These are phyloP conservation scores for Trogon melanurus DNA, from an alignment of 2,113 vertebrate species.

Conservation along the genomic window DNA sequence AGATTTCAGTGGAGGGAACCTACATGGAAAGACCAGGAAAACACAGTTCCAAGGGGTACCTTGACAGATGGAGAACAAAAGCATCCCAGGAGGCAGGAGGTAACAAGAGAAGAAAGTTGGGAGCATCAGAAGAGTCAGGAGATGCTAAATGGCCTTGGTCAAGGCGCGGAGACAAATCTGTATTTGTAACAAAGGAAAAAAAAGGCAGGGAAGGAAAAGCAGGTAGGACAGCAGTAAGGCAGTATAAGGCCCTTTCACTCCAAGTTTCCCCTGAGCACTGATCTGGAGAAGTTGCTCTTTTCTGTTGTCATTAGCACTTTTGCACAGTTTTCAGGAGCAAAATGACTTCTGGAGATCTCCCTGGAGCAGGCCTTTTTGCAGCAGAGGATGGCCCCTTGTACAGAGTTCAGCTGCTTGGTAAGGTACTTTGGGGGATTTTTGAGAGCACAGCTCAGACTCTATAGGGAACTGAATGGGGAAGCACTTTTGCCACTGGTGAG, in stretches of 20 bases:
- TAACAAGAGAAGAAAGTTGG: neutral
- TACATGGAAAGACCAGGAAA: neutral
- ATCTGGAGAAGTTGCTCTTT: neutral
- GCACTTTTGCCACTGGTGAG: neutral
- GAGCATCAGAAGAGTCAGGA: neutral
- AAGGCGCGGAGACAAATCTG: neutral
- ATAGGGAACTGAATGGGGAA: neutral
- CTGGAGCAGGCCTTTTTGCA: fast-evolving
- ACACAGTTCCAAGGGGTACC: neutral
- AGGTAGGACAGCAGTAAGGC: neutral
- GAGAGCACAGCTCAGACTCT: neutral
- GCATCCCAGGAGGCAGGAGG: neutral
- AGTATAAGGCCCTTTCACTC: neutral
- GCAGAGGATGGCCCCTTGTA: neutral
- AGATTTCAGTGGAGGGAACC: neutral
- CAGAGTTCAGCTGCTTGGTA: neutral
- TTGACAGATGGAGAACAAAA: neutral
- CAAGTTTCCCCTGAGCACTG: neutral
- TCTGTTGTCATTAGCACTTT: neutral
- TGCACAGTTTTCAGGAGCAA: neutral
- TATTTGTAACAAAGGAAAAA: neutral
- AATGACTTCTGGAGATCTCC: neutral
- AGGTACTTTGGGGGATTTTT: neutral
- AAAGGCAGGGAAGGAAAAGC: neutral
- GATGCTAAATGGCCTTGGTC: neutral